phyloP scores from a whole-genome alignment of 53 echinoderm and acorn worm species.

The Holothuria leucospilota region DNA sequence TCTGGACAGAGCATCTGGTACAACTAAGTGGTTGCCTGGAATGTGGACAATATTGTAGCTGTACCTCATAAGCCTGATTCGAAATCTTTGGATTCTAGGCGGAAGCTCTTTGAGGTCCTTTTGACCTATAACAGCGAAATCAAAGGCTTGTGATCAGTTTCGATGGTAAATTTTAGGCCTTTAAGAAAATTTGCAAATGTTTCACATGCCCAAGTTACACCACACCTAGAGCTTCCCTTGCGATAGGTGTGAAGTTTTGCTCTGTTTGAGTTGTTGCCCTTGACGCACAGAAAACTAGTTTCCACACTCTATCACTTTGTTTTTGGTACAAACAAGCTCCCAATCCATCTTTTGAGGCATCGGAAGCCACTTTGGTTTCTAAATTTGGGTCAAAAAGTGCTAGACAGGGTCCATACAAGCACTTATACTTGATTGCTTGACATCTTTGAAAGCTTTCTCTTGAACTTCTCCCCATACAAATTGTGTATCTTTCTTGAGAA shows the following conservation, averaged over 20 bases:
- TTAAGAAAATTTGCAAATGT: conserved; percentile 61
- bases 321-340: conserved; percentile 64
- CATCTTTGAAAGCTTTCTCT: conserved; percentile 50
- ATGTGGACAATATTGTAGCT: conserved; percentile 42
- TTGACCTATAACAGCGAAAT: conserved; percentile 40
- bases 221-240: conserved; percentile 57
- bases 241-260: conserved; percentile 62
- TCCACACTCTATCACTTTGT: conserved; percentile 56
- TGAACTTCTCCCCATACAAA: conserved; percentile 58
- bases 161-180: conserved; percentile 60
- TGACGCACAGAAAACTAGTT: conserved; percentile 60
- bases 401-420: conserved; percentile 33
- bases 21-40: conserved; percentile 58
- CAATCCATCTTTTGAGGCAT: conserved; percentile 63
- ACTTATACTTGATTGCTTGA: conserved; percentile 49
- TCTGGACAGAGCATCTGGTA: conserved; percentile 65
- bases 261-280: conserved; percentile 58
- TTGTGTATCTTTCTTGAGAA: conserved; percentile 55
- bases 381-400: conserved; percentile 58
- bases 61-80: conserved; percentile 55
- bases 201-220: conserved; percentile 60
- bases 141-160: conserved; percentile 75
- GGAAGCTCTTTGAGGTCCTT: conserved; percentile 62
- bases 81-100: conserved; percentile 60
- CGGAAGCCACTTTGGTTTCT: conserved; percentile 66